Percentiles rank a stretch among this genome's conserved stretches.
Conservation (phyloP, 2,113 vertebrate genomes). For the Stigmatopora argus region DNA sequence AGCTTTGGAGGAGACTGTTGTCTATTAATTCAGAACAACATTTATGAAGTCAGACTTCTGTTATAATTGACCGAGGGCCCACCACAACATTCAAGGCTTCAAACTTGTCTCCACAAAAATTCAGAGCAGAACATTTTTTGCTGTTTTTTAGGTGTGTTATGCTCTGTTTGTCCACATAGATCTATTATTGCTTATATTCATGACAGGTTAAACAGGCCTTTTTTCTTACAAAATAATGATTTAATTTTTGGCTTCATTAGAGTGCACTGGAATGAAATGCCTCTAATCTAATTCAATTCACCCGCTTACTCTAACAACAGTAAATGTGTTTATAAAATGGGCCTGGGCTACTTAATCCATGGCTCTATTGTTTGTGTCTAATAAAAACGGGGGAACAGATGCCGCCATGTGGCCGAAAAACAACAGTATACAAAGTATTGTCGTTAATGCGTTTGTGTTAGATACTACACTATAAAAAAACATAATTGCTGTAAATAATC, state of each 20-base stretch:
- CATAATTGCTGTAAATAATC: neutral
- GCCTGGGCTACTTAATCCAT: conserved; percentile 22
- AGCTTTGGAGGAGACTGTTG: neutral
- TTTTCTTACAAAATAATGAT: neutral
- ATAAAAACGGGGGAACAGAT: conserved; percentile 23
- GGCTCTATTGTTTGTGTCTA: neutral
- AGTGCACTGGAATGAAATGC: conserved; percentile 8
- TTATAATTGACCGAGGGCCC: neutral
- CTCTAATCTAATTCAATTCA: conserved; percentile 26
- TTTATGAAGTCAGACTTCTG: neutral
- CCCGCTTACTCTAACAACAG: conserved; percentile 26
- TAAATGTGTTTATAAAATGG: conserved; percentile 51
- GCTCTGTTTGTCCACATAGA: neutral
- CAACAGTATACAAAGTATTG: conserved; percentile 10
- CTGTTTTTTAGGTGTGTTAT: neutral
- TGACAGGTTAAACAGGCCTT: neutral
- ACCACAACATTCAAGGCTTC: neutral
- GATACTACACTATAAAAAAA: conserved; percentile 20
- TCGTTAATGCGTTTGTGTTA: conserved; percentile 9
- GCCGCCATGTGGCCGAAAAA: conserved; percentile 54
- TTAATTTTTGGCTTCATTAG: neutral
- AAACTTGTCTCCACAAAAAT: neutral
- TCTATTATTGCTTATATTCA: neutral
- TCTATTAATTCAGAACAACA: neutral
- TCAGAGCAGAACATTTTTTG: neutral